phyloP scores from a whole-genome alignment of 2,888 invertebrate genomes.

The Lamproptera curius region DNA sequence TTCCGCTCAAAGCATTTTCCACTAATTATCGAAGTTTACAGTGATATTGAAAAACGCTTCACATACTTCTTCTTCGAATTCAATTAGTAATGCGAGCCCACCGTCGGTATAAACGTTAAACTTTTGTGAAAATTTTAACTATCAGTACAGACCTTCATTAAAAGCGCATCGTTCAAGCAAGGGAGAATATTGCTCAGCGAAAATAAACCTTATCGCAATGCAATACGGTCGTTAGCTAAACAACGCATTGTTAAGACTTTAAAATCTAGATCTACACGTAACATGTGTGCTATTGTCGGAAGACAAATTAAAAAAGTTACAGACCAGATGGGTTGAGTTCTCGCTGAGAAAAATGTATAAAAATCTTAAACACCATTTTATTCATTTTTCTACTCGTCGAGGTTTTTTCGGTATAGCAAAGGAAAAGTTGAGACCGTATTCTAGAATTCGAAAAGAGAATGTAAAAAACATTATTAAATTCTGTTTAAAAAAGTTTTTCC shows the following conservation, averaged over 20 bases:
- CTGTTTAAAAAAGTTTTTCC: no score
- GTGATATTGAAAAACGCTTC: no score
- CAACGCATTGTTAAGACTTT: slow-evolving; percentile 9
- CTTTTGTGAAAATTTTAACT: slow-evolving; percentile 14
- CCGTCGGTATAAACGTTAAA: background rate
- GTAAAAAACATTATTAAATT: no score
- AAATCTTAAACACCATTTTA: no score
- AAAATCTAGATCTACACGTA: slow-evolving; percentile 18
- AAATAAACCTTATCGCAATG: slow-evolving; percentile 1
- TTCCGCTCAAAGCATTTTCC: background rate
- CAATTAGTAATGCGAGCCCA: slow-evolving; percentile 1
- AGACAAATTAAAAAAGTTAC: slow-evolving; percentile 22
- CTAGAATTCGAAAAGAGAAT: no score
- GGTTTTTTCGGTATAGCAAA: slow-evolving; percentile 5
- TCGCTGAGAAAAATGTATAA: no score
- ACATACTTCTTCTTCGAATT: background rate
- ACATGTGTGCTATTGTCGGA: slow-evolving; percentile 17
- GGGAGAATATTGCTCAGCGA: background rate
- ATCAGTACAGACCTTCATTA: slow-evolving; percentile 10
- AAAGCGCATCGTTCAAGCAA: slow-evolving; percentile 6
- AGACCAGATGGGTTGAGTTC: slow-evolving; percentile 1
- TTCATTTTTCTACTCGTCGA: no score
- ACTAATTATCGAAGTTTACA: no score
- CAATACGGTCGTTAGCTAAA: background rate
- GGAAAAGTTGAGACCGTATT: no score